phyloP scores from a whole-genome alignment of 2,888 invertebrate species.

The Clanis bilineata region DNA sequence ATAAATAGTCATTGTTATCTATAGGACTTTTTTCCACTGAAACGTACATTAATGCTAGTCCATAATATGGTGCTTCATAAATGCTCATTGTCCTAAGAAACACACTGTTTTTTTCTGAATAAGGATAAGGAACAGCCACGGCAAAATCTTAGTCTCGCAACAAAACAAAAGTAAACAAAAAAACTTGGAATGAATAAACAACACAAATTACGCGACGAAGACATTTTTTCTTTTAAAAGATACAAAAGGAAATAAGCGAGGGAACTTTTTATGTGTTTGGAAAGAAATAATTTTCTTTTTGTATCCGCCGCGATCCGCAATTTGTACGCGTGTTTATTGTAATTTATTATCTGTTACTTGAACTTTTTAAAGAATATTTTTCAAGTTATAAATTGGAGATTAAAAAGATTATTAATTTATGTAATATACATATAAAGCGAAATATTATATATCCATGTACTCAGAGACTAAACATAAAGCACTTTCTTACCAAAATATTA shows the following conservation, averaged over 20 bases:
- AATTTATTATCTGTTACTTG: conserved; percentile 4
- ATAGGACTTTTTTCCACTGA: too few relatives aligned
- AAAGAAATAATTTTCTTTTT: conserved; percentile 16
- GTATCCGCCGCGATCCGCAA: conserved; percentile 13
- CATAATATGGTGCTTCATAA: too few relatives aligned
- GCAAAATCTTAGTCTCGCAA: not conserved
- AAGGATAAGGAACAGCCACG: too few relatives aligned
- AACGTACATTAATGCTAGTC: too few relatives aligned
- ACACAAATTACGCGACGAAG: conserved; percentile 7
- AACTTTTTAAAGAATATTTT: not conserved
- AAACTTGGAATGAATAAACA: conserved; percentile 1
- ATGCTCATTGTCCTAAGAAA: too few relatives aligned
- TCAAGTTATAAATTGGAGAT: not conserved
- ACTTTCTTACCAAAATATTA: too few relatives aligned
- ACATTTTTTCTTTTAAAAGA: conserved; percentile 11
- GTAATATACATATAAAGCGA: too few relatives aligned
- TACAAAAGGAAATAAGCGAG: not conserved
- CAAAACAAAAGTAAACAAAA: not conserved
- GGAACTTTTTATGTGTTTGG: conserved; percentile 16
- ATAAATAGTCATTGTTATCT: too few relatives aligned
- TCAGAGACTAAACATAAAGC: too few relatives aligned
- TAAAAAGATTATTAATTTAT: not conserved
- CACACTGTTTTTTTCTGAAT: not conserved
- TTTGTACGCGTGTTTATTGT: conserved; percentile 17
- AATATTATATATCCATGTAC: too few relatives aligned